Base-by-base conservation (phyloP, 23 tunicate genomes). In the Pegea sp. region DNA sequence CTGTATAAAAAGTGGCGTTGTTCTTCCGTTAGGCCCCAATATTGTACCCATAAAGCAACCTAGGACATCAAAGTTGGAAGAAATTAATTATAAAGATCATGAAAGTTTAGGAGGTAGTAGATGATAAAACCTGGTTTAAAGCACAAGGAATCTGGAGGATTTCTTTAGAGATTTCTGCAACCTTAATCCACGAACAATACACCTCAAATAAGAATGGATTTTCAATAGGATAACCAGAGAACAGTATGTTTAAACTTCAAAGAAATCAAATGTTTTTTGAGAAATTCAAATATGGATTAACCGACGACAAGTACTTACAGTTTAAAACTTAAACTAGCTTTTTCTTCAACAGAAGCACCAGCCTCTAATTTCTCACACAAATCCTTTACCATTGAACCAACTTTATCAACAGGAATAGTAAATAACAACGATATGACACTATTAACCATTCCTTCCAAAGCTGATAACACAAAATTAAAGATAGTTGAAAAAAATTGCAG, bases 181-280 rank as follows among this genome's bases (percentile, higher is more conserved):
- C 74, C 57, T 71, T 74, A 3, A 80, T n/a, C 93, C 93, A 80
- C 2, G 93, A 50, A 33, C 74, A 80, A 61, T 80, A 80, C 1
- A 75, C 70, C 22, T 80, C 60, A 60, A 43, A 80, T 7, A 80
- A 62, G 48, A 71, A 80, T 2, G 80, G 70, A 24, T 79, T 71
- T 49, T 71, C 66, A 4, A 54, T 61, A 20, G 60, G 74, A 34
- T 80, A 80, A 16, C 93, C 93, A 48, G 71, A 79, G 56, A 80
- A 80, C 49, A 80, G 57, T 29, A 71, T 80, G 28, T 80, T 79
- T 32, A 80, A 53, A 28, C 93, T 80, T 60, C 44, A 64, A 24
- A 64, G 24, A 13, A 30, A 48, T 0, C 5, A 59, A 38, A 44
- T 8, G 13, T 0, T 38, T 59, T 24, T 38, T 38, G 46, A 8